phyloP scores from a whole-genome alignment of 2,113 vertebrate species.

The Centropristis striata region DNA sequence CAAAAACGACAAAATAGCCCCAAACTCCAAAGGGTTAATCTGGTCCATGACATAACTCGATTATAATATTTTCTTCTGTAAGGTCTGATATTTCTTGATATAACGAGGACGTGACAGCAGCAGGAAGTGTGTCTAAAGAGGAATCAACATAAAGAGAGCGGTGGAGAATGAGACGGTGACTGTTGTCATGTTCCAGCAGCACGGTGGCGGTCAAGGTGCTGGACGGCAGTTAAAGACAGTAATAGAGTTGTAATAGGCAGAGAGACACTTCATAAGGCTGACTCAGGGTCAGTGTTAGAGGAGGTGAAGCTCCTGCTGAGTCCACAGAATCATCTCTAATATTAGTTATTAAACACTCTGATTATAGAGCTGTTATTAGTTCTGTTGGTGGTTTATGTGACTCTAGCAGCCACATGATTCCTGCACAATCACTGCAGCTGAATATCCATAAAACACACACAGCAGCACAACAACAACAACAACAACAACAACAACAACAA shows the following conservation, averaged over 20 bases:
- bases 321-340: conserved; percentile 4
- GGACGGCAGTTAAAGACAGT: conserved; percentile 56
- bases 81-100: too few relatives aligned
- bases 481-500: too few relatives aligned
- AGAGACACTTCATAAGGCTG: conserved; percentile 43
- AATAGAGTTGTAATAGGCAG: conserved; percentile 43
- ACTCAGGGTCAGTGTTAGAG: conserved; percentile 46
- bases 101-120: too few relatives aligned
- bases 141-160: conserved; percentile 23
- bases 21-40: too few relatives aligned
- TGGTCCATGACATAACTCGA: too few relatives aligned
- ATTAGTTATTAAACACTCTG: conserved; percentile 42
- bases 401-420: conserved; percentile 19
- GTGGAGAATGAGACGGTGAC: conserved; percentile 33
- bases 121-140: neutral
- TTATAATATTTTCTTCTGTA: too few relatives aligned
- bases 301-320: conserved; percentile 14
- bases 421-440: conserved; percentile 34
- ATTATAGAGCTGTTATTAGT: conserved; percentile 41
- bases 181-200: conserved; percentile 43
- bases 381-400: conserved; percentile 22
- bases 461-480: too few relatives aligned
- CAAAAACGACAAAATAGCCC: too few relatives aligned
- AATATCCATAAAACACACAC: conserved; percentile 4
- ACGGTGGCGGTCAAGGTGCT: conserved; percentile 33